Evolutionary conservation across 2,888 invertebrate species (phyloP), one percentile per base, ranked within the genome.

Genomic region (Hirtodrosophila confusa): DNA sequence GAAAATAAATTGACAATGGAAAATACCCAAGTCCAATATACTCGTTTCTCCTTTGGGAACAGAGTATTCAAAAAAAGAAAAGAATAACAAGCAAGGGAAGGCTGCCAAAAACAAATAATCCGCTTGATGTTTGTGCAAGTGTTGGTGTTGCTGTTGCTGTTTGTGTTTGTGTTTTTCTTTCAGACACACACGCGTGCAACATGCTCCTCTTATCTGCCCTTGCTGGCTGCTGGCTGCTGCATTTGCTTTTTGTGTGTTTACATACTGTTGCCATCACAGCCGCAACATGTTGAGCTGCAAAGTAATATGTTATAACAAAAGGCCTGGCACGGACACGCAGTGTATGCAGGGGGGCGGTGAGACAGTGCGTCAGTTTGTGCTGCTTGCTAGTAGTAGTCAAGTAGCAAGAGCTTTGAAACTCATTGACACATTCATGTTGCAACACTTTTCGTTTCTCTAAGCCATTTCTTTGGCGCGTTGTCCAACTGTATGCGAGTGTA

Each of bases 81-180:
- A 56, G 54, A 49, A 78, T 56, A 48, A 53, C 55, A 56, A 65
- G 68, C 74, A 80, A 80, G 75, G 74, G 80, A 84, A 72, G 70
- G 80, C 82, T 70, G 86, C 84, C 84, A 65, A 83, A 83, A 86
- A 83, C 82, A 83, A 83, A 83, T 83, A 83, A 86, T 83, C 80
- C 80, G 69, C 73, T 80, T 69, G 68, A 68, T 73, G 69, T 70
- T 72, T 58, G 29, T 44, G 55, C 45, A 61, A 56, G 43, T 69
- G 63, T 45, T 64, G 58, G 31, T 55, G 56, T 69, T 73, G 50
- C 36, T 53, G 44, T 55, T 51, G 43, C 36, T 63, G 23, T 44
- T 50, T 27, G 9, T 51, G 39, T 49, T 56, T 68, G 43, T 69
- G 53, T 58, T 54, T 58, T 58, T 63, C 54, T 63, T 54, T 58